Percentiles rank a stretch among this genome's conserved stretches.
Conservation (phyloP, 2,888 invertebrate species). For the Clitarchus hookeri region DNA sequence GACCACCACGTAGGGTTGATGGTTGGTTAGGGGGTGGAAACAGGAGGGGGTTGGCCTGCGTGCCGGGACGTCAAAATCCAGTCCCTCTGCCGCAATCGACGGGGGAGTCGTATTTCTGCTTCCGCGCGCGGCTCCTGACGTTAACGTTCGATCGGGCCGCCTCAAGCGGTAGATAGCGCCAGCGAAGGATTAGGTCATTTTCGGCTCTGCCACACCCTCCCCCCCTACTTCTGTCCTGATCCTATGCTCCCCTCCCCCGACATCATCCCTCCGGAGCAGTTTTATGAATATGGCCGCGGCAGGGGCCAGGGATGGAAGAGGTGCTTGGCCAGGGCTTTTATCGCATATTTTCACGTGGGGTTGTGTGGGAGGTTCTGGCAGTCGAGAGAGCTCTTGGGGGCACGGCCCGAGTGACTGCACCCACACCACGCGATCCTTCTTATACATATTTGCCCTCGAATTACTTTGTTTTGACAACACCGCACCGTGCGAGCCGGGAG, state of each 20-base stretch:
- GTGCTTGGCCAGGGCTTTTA: constrained; percentile 26
- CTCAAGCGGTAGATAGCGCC: constrained; percentile 41
- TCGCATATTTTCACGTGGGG: constrained; percentile 30
- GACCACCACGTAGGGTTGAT: not conserved
- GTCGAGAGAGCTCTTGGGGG: not conserved
- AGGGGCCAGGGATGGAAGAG: constrained; percentile 22
- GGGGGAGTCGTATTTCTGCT: constrained; percentile 41
- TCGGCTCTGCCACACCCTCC: constrained; percentile 32
- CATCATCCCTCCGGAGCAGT: constrained; percentile 30
- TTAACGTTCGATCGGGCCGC: constrained; percentile 41
- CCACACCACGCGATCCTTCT: constrained; percentile 31
- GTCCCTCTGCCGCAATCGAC: constrained; percentile 36
- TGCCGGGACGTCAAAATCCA: constrained; percentile 14
- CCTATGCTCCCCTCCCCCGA: not conserved
- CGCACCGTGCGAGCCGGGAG: not conserved
- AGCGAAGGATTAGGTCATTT: constrained; percentile 43
- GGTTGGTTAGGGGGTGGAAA: not conserved
- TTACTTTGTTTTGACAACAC: constrained; percentile 41
- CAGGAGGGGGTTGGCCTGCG: not conserved
- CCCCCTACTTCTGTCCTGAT: not conserved
- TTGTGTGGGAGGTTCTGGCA: not conserved
- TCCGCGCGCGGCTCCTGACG: constrained; percentile 31
- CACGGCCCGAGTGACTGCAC: too few species aligned
- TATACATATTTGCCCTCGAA: constrained; percentile 43
- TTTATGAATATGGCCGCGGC: constrained; percentile 39